Conservation (phyloP, 2,797 vertebrate species). For the Lepus townsendii region DNA sequence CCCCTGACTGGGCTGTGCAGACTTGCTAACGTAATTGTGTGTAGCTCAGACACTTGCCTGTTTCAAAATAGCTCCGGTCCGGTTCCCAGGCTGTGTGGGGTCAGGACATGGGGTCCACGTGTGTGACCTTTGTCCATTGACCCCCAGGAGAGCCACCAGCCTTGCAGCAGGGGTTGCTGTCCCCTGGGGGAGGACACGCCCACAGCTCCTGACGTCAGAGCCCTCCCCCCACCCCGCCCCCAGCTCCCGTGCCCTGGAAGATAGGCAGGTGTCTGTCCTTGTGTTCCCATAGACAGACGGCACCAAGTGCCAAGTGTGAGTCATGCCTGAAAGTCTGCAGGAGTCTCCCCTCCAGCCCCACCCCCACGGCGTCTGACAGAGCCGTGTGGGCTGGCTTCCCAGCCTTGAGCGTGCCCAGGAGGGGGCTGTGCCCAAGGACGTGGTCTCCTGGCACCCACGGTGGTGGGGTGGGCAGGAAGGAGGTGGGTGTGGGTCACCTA, state of each 20-base stretch:
- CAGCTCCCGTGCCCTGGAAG: background rate
- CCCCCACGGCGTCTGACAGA: too few species aligned
- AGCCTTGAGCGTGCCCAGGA: fast-evolving
- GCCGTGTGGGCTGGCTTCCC: too few species aligned
- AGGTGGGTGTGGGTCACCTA: background rate
- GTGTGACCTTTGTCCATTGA: background rate
- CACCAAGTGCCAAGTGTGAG: background rate
- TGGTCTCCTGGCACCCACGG: too few species aligned
- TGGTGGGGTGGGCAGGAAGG: background rate
- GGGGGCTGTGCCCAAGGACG: too few species aligned
- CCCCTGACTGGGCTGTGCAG: background rate
- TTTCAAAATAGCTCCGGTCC: background rate
- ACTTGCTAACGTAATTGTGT: background rate
- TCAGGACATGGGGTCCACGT: background rate
- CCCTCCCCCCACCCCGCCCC: too few species aligned
- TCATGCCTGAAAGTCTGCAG: background rate
- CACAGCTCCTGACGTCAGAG: background rate
- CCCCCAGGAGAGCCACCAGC: background rate
- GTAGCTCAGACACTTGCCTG: background rate
- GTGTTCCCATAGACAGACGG: background rate
- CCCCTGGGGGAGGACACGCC: fast-evolving
- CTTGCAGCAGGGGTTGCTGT: background rate
- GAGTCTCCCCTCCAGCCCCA: background rate
- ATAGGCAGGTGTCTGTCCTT: background rate
- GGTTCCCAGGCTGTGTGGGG: background rate